phyloP scores from a whole-genome alignment of 2,113 vertebrate genomes.

The Dasyprocta punctata region DNA sequence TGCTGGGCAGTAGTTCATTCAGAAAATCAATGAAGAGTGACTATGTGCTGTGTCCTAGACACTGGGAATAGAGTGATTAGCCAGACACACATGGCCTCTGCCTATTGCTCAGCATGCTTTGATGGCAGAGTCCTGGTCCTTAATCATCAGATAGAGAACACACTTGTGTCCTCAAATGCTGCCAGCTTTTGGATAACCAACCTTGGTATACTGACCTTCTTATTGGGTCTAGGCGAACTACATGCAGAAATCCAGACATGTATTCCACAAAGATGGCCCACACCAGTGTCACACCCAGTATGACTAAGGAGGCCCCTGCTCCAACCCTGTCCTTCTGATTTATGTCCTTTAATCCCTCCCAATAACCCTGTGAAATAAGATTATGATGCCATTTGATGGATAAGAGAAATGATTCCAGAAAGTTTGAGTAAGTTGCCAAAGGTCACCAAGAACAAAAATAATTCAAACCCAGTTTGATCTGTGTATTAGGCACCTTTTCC shows the following conservation, averaged over 20 bases:
- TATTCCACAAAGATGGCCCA: background rate
- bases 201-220: background rate
- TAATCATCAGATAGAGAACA: background rate
- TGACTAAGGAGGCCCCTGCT: background rate
- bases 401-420: background rate
- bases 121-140: background rate
- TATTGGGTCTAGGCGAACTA: background rate
- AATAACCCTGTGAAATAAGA: background rate
- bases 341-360: background rate
- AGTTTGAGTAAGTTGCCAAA: background rate
- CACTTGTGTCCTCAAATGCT: background rate
- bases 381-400: background rate
- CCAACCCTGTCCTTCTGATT: background rate
- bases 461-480: background rate
- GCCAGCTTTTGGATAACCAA: no score
- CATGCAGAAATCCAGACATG: background rate
- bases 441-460: background rate
- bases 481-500: background rate
- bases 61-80: no score
- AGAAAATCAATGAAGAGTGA: background rate
- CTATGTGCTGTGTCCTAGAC: background rate
- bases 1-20: background rate
- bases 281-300: background rate
- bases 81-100: background rate
- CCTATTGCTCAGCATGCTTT: background rate